Percentiles rank a stretch among this genome's conserved stretches.
Conservation (phyloP, 2,888 invertebrate genomes). For the Hyppa rectilinea region DNA sequence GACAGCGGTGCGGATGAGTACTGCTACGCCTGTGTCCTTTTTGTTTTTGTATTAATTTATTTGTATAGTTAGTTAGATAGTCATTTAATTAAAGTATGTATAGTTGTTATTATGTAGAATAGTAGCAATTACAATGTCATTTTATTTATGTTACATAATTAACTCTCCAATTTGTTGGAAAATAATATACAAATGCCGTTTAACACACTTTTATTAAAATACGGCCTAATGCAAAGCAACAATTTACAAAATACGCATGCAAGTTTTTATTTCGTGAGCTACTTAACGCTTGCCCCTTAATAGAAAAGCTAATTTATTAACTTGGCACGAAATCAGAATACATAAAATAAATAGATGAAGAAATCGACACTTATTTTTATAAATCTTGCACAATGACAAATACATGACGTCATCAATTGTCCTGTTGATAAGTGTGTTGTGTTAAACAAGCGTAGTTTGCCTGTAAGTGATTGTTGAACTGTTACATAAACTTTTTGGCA, state of each 20-base stretch:
- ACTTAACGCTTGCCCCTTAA: slow-evolving; percentile 58
- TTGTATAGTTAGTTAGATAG: too few relatives aligned
- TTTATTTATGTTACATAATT: not conserved
- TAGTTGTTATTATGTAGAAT: too few relatives aligned
- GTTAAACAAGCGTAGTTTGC: too few relatives aligned
- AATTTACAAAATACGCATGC: not conserved
- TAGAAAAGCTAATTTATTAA: slow-evolving; percentile 80
- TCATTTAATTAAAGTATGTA: too few relatives aligned
- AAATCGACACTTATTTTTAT: slow-evolving; percentile 65
- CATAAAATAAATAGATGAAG: slow-evolving; percentile 78
- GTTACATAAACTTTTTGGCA: too few relatives aligned
- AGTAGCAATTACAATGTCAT: not conserved
- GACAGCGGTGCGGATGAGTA: too few relatives aligned
- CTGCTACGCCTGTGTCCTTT: too few relatives aligned
- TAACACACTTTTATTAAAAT: not conserved
- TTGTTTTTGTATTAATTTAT: too few relatives aligned
- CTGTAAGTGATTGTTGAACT: too few relatives aligned
- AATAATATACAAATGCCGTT: not conserved
- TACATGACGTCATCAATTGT: slow-evolving; percentile 41
- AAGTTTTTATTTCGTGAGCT: not conserved
- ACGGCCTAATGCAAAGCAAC: not conserved
- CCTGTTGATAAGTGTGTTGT: slow-evolving; percentile 29
- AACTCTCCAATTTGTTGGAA: not conserved
- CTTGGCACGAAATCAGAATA: slow-evolving; percentile 78
- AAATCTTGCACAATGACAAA: slow-evolving; percentile 61